phyloP scores from a whole-genome alignment of 30 jellyfish, hydroid and myxozoan genomes.

The Sanderia malayensis region DNA sequence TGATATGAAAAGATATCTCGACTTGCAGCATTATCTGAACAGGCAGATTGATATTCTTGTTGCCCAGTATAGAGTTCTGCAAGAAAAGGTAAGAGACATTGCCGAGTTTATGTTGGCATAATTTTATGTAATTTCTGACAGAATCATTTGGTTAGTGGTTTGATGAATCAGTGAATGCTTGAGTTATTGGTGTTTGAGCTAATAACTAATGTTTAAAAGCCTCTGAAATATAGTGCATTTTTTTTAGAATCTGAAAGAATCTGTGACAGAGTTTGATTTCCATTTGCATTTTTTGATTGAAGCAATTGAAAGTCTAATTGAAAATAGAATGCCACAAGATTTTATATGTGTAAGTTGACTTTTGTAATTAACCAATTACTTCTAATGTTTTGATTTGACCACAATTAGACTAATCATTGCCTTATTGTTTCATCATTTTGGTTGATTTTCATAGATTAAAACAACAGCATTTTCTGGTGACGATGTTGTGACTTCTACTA shows the following conservation, averaged over 20 bases:
- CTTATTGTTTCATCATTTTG: too few species aligned
- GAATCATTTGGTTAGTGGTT: too few species aligned
- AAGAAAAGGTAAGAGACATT: slow-evolving; percentile 77
- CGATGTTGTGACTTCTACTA: slow-evolving; percentile 29
- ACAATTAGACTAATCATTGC: not conserved
- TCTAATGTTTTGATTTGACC: not conserved
- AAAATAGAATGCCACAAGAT: not conserved
- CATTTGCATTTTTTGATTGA: not conserved
- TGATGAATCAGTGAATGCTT: too few species aligned
- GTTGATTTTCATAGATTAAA: slow-evolving; percentile 37
- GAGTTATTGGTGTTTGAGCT: too few species aligned
- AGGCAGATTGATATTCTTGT: slow-evolving; percentile 56
- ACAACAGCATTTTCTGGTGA: slow-evolving; percentile 68
- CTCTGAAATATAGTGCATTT: too few species aligned
- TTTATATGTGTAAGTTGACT: not conserved
- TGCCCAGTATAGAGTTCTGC: slow-evolving; percentile 65
- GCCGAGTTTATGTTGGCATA: too few species aligned
- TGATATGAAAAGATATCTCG: slow-evolving; percentile 58
- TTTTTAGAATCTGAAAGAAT: not conserved
- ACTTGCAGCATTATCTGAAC: slow-evolving; percentile 49
- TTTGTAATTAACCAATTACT: not conserved
- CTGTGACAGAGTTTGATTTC: slow-evolving; percentile 2
- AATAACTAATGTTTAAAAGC: too few species aligned
- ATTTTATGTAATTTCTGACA: too few species aligned
- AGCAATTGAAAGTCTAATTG: not conserved